Evolutionary conservation across 2,888 invertebrate genomes (phyloP), one percentile per base, ranked within the genome.

Genomic region (Oxystoma pomonae): DNA sequence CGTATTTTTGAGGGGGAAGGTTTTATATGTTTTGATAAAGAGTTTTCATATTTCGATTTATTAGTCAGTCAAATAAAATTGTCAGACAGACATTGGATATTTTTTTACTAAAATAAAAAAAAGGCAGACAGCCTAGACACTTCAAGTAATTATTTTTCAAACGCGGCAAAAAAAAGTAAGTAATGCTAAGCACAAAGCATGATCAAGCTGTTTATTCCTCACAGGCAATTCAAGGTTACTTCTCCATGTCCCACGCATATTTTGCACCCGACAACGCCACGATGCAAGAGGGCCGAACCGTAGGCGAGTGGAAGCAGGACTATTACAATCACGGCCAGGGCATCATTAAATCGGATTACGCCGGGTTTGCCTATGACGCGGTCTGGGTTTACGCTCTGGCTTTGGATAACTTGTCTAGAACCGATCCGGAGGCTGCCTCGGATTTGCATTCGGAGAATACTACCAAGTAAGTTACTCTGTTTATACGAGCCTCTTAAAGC

Each of bases 311-410:
- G 90, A 80, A 82, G 66, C 63, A 80, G 9, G 75, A 78, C 1
- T 86, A 86, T 70, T 63, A n/a, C 60, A 70, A 19, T 1, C 60
- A 58, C 5, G 70, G 75, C n/a, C 71, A 75, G 19, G 75, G 78
- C 5, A n/a, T n/a, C 18, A 18, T n/a, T 1, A 18, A 49, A 7
- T 89, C 88, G 0, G 83, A 85, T 68, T 91, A 90, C 75, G 89
- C 88, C 0, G 89, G 90, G 0, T 92, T 87, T 75, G 89, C 90
- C 0, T 92, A 92, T 72, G 92, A 92, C 78, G 91, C 91, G 0
- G 88, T 92, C 59, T 92, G 92, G 92, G 87, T 87, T 0, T 92
- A 89, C 76, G 92, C 90, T 1, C 79, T 85, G 50, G 91, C 90
- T 0, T 80, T 90, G 21, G 85, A 90, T 73, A 82, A 84, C 67